Percentiles rank a stretch among this genome's conserved stretches.
Evolutionary conservation across 2,888 invertebrate species (phyloP).

Genomic region (Tachina lurida): DNA sequence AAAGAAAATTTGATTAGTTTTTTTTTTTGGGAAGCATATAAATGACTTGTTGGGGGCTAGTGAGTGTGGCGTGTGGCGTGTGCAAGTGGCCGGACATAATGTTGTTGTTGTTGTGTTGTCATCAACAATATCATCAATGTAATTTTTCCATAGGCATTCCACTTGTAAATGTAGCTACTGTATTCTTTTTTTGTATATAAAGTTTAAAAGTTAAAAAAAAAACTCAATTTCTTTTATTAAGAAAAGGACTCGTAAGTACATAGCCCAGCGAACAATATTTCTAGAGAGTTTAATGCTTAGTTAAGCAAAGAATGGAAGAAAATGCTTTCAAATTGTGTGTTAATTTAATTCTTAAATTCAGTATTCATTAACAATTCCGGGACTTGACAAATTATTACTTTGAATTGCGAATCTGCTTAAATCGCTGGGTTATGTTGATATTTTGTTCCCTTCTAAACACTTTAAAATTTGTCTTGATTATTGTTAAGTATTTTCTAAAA

Average conservation of each 20-base stretch:
- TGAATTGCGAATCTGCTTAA: background rate
- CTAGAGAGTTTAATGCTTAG: too few relatives aligned
- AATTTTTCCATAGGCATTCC: background rate
- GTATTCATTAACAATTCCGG: background rate
- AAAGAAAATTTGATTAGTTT: constrained; percentile 68
- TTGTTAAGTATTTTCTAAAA: constrained; percentile 70
- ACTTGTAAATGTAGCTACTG: background rate
- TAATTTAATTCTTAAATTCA: too few relatives aligned
- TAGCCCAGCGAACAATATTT: constrained; percentile 12
- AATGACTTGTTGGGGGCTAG: background rate
- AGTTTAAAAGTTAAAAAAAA: constrained; percentile 41
- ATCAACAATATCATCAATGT: constrained; percentile 51
- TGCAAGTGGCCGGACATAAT: constrained; percentile 38
- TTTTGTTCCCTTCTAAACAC: constrained; percentile 20
- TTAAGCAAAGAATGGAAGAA: too few relatives aligned
- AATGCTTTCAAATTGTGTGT: too few relatives aligned
- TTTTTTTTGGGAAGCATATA: background rate
- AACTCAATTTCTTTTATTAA: constrained; percentile 4
- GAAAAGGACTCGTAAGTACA: background rate
- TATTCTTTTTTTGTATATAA: constrained; percentile 22
- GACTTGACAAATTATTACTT: too few relatives aligned
- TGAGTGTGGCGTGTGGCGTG: background rate
- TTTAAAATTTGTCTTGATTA: constrained; percentile 56
- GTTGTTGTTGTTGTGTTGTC: constrained; percentile 41
- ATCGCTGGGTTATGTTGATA: constrained; percentile 46